Evolutionary conservation across 2,113 vertebrate genomes (phyloP), one percentile per base, ranked within the genome.

Genomic region (Boulengeromyrus knoepffleri): DNA sequence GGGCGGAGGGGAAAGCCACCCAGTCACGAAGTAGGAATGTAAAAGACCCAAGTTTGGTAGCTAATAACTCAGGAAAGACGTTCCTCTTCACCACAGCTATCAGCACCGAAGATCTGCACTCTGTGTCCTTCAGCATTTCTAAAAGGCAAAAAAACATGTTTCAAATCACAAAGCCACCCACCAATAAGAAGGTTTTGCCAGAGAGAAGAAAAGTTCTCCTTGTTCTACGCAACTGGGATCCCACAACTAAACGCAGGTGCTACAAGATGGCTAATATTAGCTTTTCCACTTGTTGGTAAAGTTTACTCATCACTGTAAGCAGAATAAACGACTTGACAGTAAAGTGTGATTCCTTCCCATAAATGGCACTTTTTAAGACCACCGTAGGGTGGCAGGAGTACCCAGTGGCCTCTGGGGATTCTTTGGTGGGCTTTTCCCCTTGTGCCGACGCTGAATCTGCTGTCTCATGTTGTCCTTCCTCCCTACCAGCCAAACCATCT

Each of bases 21-120:
- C 89, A 90, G 91, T 92, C 90, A 88, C 91, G 4, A 88, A 46
- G 31, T 39, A 86, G 24, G 47, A 52, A 89, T 91, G 42, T 46
- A 90, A 90, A 89, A 92, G 92, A 88, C 62, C 12, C 15, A 88
- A 88, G 84, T 49, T 91, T 90, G 66, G 58, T 92, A 90, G 90
- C 70, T 91, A 91, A 93, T 90, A 93, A 92, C 80, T 91, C 39
- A 36, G n/a, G 27, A 90, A n/a, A 27, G 84, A 56, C 2, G 3
- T 21, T 87, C 17, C 66, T 89, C 90, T 87, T 46, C n/a, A 53
- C 9, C 12, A 31, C n/a, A 49, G 49, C 10, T 50, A 90, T 90
- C 91, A 91, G 91, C 92, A 92, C 58, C 56, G 89, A 89, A 89
- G 84, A 39, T 87, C 42, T 84, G 89, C 89, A 88, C 84, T 85